These are phyloP conservation scores for Sceloporus tristichus DNA, from an alignment of 2,113 vertebrate species.

Conservation along the genomic window DNA sequence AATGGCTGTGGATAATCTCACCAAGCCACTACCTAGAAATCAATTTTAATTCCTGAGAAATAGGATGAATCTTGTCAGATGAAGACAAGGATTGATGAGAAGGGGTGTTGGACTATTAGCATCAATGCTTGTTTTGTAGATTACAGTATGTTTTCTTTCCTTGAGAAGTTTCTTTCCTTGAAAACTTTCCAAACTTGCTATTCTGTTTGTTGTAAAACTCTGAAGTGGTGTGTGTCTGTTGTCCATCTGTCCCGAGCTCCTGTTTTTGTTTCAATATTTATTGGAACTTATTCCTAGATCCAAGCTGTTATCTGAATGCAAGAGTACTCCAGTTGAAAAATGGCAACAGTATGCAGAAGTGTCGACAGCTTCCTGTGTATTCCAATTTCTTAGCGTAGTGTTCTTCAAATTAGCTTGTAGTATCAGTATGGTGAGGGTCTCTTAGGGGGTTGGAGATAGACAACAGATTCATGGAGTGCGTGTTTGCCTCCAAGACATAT, in stretches of 20 bases:
- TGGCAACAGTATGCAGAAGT: background rate
- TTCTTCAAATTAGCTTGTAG: background rate
- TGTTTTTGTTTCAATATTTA: background rate
- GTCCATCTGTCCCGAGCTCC: background rate
- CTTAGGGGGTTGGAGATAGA: background rate
- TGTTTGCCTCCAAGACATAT: background rate
- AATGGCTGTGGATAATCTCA: too few species aligned
- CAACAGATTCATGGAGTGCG: background rate
- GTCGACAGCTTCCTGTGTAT: background rate
- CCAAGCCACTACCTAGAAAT: too few species aligned
- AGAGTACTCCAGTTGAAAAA: background rate
- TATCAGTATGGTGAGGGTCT: background rate
- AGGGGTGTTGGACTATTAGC: too few species aligned
- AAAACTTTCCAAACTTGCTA: too few species aligned
- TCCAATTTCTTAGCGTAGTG: background rate
- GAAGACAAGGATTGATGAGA: too few species aligned
- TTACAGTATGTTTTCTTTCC: too few species aligned
- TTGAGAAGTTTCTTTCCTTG: too few species aligned
- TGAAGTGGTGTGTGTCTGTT: too few species aligned
- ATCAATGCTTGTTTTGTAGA: too few species aligned
- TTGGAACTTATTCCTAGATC: background rate
- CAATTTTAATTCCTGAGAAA: too few species aligned
- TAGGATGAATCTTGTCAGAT: too few species aligned
- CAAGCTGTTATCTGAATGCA: background rate
- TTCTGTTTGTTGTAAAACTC: too few species aligned